Evolutionary conservation across 1,140 invertebrate species (phyloP), one percentile per base, ranked within the genome.

Genomic region (Leguminivora glycinivorella): DNA sequence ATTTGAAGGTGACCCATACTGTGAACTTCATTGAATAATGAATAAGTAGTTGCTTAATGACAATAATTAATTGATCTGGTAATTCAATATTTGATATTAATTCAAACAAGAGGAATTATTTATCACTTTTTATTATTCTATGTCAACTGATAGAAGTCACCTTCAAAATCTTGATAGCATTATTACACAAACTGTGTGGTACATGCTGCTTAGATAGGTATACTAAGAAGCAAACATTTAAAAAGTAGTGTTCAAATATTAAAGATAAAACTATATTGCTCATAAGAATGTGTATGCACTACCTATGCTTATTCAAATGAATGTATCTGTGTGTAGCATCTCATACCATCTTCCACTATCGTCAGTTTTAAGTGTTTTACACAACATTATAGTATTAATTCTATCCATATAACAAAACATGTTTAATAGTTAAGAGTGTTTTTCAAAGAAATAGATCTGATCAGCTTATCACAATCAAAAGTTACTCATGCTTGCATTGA

Each of bases 281-380:
- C 34, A 67, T 24, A 38, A 40, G 31, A 63, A 43, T 67, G 14
- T 67, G 34, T 22, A 43, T 67, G 14, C 24, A 40, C 66, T 43
- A 34, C 31, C 34, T 38, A 43, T 67, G 66, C 66, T 67, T 67
- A 67, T 67, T 40, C 22, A 67, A 31, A 67, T 40, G 12, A 40
- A 67, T 67, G 63, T 67, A 67, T 67, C 22, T 67, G 19, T 40
- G 22, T 67, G 34, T 67, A 43, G 31, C 31, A 67, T 67, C 31
- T 67, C 10, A 19, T 34, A 67, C 43, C 31, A 67, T 43, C 66
- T 67, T 67, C 17, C 66, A 67, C n/a, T 67, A 43, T 24, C 38
- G 43, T 38, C n/a, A 67, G 12, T 43, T 14, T 9, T 19, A 14
- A 63, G 60, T 63, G 17, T 24, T 22, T 67, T 40, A 19, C 29